phyloP scores from a whole-genome alignment of 2,797 vertebrate species.

The Rhinatrema bivittatum region DNA sequence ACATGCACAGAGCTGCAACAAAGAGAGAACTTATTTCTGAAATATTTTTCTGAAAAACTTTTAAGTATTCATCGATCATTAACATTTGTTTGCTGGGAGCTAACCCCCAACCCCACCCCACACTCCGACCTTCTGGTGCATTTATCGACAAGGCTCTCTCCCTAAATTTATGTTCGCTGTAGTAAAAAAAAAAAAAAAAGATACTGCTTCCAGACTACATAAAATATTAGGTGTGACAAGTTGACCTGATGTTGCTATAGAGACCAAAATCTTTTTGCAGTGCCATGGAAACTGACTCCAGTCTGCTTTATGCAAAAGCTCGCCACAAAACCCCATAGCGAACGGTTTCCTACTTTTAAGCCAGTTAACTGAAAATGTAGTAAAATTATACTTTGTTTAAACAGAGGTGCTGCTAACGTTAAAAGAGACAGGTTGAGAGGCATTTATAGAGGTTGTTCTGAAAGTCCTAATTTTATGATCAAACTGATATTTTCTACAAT shows the following conservation, averaged over 20 bases:
- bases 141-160: not conserved
- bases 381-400: conserved; percentile 31
- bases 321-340: too few relatives aligned
- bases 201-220: conserved; percentile 21
- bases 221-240: conserved; percentile 44
- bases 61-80: not conserved
- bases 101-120: too few relatives aligned
- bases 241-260: conserved; percentile 54
- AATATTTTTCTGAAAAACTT: not conserved
- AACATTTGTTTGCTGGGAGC: not conserved
- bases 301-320: too few relatives aligned
- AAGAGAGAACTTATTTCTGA: not conserved
- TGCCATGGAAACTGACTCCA: conserved; percentile 51
- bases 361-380: conserved; percentile 31
- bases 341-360: conserved; percentile 39
- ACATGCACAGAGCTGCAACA: too few relatives aligned
- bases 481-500: too few relatives aligned
- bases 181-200: conserved; percentile 30
- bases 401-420: conserved; percentile 10
- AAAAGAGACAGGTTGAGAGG: not conserved
- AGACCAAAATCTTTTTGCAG: conserved; percentile 42
- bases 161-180: conserved; percentile 8
- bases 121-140: not conserved
- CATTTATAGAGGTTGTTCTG: too few relatives aligned
- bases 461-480: too few relatives aligned